Evolutionary conservation across 2,113 vertebrate species (phyloP), one percentile per base, ranked within the genome.

Genomic region (cat (Felis catus)): DNA sequence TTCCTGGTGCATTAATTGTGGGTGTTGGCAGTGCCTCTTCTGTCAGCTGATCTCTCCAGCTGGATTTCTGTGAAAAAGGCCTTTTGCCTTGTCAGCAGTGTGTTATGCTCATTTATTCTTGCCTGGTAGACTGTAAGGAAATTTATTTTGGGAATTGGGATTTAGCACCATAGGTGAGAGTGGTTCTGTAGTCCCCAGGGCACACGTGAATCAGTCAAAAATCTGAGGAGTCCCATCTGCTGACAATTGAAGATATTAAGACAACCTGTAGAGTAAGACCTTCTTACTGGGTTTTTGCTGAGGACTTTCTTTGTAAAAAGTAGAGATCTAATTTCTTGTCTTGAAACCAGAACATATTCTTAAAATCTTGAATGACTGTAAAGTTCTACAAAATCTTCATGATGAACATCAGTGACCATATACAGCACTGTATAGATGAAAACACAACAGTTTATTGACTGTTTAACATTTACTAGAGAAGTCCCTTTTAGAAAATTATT

Each of bases 1-100:
- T 85, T 92, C 31, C 70, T 92, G 33, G 53, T 94, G 48, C 94
- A 51, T 89, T 68, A 76, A 81, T 84, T 84, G 86, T 97, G 76
- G 45, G 3, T 95, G 29, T 97, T 98, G 96, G 94, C 94, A 83
- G 36, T 70, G 31, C 66, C 53, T 92, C 31, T 76, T 88, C 66
- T 81, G 33, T 95, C 95, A 95, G 61, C 88, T 73, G 93, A 73
- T 87, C 81, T 97, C 19, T 18, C 70, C 80, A 83, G 74, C 91
- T 91, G 51, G 61, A 53, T 96, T 91, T 94, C 93, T 92, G n/a
- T 81, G 63, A 97, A 48, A 19, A 79, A 81, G 13, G 45, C 39
- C 63, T 80, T 96, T 93, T 92, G 68, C 79, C 14, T 81, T 74
- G 16, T 78, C 31, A 86, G 71, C 87, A 95, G 51, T 87, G 18